Percentiles rank a stretch among this genome's conserved stretches.
phyloP scores from a whole-genome alignment of 2,888 invertebrate genomes.

The Oligia latruncula region DNA sequence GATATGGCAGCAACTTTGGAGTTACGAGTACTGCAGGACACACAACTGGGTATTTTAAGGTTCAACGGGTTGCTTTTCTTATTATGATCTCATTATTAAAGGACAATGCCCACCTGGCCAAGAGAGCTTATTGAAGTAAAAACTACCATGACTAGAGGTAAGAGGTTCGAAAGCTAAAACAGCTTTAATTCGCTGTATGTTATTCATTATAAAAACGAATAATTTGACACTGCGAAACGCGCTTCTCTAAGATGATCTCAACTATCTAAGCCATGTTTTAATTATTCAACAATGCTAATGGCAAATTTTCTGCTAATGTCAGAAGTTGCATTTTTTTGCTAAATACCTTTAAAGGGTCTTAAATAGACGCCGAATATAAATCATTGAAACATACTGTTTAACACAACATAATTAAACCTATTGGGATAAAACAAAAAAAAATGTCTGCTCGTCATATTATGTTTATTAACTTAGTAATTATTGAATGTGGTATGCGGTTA shows the following conservation, averaged over 20 bases:
- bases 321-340: neutral
- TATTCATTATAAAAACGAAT: neutral
- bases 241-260: neutral
- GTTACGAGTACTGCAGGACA: slow-evolving; percentile 89
- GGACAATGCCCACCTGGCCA: slow-evolving; percentile 51
- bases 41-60: slow-evolving; percentile 84
- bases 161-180: neutral
- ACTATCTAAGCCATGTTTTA: neutral
- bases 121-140: neutral
- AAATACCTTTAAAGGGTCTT: neutral
- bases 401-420: neutral
- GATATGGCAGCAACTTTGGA: slow-evolving; percentile 84
- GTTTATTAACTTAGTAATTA: neutral
- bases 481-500: neutral
- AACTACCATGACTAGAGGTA: neutral
- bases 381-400: neutral
- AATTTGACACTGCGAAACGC: neutral
- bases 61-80: slow-evolving; percentile 86
- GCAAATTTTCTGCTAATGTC: neutral
- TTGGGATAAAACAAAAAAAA: no score
- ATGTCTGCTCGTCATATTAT: neutral
- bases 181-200: neutral
- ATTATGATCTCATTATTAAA: slow-evolving; percentile 80
- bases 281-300: neutral
- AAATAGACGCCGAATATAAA: neutral